These are phyloP conservation scores for Raja brachyura DNA, from an alignment of 2,113 vertebrate genomes.

Conservation along the genomic window DNA sequence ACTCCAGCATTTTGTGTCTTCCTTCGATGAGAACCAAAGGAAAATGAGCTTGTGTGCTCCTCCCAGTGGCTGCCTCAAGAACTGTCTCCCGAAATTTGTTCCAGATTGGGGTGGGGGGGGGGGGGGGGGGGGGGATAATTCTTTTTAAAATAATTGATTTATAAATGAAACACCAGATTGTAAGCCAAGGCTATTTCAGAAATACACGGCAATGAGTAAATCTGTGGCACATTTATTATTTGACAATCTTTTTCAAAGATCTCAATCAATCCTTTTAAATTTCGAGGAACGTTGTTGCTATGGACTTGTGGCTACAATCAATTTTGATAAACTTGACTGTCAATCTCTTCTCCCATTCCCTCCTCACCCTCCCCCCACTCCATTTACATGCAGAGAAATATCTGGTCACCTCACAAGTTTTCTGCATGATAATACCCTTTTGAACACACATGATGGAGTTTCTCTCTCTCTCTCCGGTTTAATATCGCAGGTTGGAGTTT, in stretches of 20 bases:
- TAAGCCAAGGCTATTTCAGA: constrained; percentile 15
- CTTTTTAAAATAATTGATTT: neutral
- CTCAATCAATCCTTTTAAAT: neutral
- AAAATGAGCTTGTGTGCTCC: neutral
- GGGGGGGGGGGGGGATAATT: neutral
- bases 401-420: constrained; percentile 17
- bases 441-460: constrained; percentile 11
- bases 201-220: neutral
- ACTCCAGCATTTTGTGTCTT: too few relatives aligned
- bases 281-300: neutral
- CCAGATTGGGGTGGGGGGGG: neutral
- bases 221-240: neutral
- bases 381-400: neutral
- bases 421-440: constrained; percentile 29
- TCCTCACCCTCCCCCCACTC: neutral
- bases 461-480: neutral
- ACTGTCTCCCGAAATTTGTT: neutral
- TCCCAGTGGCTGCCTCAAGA: constrained; percentile 7
- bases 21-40: neutral
- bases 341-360: neutral
- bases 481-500: constrained; percentile 22
- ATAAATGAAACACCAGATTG: neutral
- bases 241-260: neutral
- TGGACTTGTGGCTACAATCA: neutral
- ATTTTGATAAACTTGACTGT: constrained; percentile 14